Conservation (phyloP, 2,797 vertebrate species). For the Microctenopoma stevenorrisi region DNA sequence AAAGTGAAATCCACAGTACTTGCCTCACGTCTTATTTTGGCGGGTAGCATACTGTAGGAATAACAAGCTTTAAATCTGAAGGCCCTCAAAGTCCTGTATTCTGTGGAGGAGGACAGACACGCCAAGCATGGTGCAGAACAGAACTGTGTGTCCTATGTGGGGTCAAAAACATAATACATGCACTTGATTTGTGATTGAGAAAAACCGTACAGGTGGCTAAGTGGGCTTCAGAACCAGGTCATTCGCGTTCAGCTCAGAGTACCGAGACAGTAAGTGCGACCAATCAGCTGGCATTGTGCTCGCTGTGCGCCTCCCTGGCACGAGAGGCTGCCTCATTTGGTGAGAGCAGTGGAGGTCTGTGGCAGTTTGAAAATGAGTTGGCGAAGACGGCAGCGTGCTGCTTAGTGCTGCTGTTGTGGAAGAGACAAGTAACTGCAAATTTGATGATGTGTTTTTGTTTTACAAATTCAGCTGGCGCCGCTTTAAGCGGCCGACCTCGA, state of each 20-base stretch:
- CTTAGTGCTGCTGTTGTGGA: constrained; percentile 22
- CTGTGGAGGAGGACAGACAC: too few relatives aligned
- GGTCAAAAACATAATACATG: constrained; percentile 39
- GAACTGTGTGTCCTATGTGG: constrained; percentile 7
- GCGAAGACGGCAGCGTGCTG: constrained; percentile 38
- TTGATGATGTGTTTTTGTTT: constrained; percentile 1
- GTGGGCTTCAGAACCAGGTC: constrained; percentile 43
- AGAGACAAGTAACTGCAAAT: constrained; percentile 36
- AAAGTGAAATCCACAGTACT: not conserved
- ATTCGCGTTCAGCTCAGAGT: constrained; percentile 32
- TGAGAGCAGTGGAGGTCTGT: constrained; percentile 38
- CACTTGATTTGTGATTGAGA: constrained; percentile 41
- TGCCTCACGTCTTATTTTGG: not conserved
- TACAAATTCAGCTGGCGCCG: constrained; percentile 16
- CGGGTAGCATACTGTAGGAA: not conserved
- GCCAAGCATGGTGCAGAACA: too few relatives aligned
- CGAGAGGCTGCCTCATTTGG: constrained; percentile 37
- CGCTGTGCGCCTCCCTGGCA: constrained; percentile 10
- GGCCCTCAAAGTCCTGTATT: not conserved
- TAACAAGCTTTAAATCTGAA: constrained; percentile 12
- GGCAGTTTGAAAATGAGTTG: constrained; percentile 34
- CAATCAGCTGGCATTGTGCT: constrained; percentile 66
- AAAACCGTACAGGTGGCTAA: constrained; percentile 52
- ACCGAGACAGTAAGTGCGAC: constrained; percentile 55
- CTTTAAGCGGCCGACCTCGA: constrained; percentile 33